Evolutionary conservation across 64 coral and sea anemone species (phyloP), one percentile per base, ranked within the genome.

Genomic region (Actinia tenebrosa): DNA sequence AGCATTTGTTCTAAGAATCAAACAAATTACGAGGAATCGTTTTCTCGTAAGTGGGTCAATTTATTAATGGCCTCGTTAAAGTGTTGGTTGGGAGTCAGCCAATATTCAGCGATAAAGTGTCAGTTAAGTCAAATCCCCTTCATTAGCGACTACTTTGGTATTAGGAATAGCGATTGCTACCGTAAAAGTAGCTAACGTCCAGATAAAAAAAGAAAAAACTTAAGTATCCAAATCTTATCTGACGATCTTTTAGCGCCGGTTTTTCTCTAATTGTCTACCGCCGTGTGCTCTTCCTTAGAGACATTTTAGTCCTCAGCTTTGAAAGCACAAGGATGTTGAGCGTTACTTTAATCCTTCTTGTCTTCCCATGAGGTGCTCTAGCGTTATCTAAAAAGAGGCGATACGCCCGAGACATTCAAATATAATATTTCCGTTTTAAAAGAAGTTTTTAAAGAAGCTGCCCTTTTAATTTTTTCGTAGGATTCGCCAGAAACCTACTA

Each of bases 161-260:
- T 22, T 20, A 66, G 11, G 5, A 5, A 66, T 23, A 66, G 22
- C 20, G 56, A 14, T 30, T 26, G 25, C 42, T 75, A 8, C 69
- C 69, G 23, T 75, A 75, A 30, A 75, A 43, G 69, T 26, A 75
- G 26, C 56, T 58, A 58, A 16, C 1, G 69, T 75, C 26, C 69
- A 75, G 69, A 75, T 75, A 75, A 75, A 75, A 25, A 69, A 7
- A 75, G 10, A 37, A 75, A 75, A 75, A 75, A 75, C 26, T 75
- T 30, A 75, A 75, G 69, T 18, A 75, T 42, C 1, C 5, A 13
- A 69, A 75, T 75, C 69, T 75, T 27, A 75, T 75, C 26, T 10
- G n/a, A 9, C 8, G 26, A 75, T 75, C 69, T 75, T 42, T 75
- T 16, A 75, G 56, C 56, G 56, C 69, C 69, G 69, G 69, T 75